phyloP scores from a whole-genome alignment of 1,140 invertebrate genomes.

The Philotrypesis tridentata region DNA sequence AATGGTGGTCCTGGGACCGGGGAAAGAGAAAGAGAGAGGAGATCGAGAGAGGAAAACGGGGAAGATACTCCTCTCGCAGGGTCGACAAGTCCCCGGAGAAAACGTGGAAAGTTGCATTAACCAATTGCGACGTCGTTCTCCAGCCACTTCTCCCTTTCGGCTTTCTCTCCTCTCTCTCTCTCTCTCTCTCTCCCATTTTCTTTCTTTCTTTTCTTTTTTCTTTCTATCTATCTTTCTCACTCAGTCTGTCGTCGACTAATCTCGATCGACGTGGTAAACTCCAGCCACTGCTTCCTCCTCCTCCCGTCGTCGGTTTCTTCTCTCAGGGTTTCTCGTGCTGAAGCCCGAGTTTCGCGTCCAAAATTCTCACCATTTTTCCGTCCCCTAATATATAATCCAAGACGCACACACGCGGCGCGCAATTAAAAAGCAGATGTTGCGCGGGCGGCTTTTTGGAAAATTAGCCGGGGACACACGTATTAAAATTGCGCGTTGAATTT shows the following conservation, averaged over 20 bases:
- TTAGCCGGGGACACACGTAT: no score
- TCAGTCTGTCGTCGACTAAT: constrained; percentile 37
- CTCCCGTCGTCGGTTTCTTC: background rate
- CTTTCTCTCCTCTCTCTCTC: constrained; percentile 4
- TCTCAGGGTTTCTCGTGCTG: background rate
- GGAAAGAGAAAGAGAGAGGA: background rate
- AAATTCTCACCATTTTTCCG: background rate
- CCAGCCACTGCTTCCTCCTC: background rate
- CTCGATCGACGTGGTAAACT: constrained; percentile 19
- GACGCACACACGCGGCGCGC: no score
- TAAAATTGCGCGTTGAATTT: no score
- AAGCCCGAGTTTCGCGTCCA: background rate
- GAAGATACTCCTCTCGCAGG: constrained; percentile 19
- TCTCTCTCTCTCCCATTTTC: constrained; percentile 12
- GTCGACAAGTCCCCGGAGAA: constrained; percentile 14
- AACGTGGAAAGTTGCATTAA: constrained; percentile 48
- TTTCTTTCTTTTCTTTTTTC: no score
- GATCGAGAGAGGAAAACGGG: constrained; percentile 6
- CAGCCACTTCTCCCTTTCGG: constrained; percentile 7
- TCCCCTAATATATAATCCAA: no score
- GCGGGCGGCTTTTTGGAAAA: no score
- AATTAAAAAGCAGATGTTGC: no score
- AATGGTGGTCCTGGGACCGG: constrained; percentile 39
- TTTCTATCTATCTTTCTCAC: no score
- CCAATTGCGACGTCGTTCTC: constrained; percentile 41